Conservation (phyloP, 2,113 vertebrate species). For the Pseudonaja textilis region DNA sequence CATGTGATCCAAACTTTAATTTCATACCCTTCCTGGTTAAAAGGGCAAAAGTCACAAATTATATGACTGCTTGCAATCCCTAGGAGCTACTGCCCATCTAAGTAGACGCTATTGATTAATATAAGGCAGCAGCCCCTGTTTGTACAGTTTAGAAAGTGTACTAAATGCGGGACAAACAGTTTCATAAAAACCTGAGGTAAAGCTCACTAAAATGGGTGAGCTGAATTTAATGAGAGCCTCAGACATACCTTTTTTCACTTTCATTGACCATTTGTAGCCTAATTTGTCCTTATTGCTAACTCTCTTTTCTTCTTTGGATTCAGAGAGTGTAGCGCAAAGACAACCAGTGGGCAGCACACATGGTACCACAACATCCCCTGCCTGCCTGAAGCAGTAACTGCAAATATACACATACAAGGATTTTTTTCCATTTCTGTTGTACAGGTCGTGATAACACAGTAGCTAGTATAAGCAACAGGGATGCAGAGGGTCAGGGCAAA, state of each 20-base stretch:
- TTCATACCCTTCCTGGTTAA: neutral
- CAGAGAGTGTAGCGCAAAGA: conserved; percentile 12
- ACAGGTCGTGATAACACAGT: neutral
- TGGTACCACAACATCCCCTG: conserved; percentile 8
- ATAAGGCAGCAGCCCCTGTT: neutral
- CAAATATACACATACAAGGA: neutral
- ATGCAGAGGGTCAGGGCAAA: neutral
- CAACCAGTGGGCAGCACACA: neutral
- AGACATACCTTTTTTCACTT: rapidly evolving
- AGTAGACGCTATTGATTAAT: neutral
- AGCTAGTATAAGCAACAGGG: neutral
- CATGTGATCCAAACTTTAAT: neutral
- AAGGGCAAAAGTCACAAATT: neutral
- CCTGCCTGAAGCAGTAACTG: conserved; percentile 26
- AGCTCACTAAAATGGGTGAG: neutral
- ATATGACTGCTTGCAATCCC: neutral
- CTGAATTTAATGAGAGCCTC: neutral
- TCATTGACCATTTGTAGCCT: neutral
- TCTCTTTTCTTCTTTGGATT: conserved; percentile 25
- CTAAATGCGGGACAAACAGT: neutral
- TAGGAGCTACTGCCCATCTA: neutral
- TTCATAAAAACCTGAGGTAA: neutral
- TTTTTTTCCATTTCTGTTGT: neutral
- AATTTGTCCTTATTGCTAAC: conserved; percentile 3
- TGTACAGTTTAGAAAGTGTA: neutral